These are phyloP conservation scores for Radopholus similis DNA, from an alignment of 1,140 invertebrate genomes.

Conservation along the genomic window DNA sequence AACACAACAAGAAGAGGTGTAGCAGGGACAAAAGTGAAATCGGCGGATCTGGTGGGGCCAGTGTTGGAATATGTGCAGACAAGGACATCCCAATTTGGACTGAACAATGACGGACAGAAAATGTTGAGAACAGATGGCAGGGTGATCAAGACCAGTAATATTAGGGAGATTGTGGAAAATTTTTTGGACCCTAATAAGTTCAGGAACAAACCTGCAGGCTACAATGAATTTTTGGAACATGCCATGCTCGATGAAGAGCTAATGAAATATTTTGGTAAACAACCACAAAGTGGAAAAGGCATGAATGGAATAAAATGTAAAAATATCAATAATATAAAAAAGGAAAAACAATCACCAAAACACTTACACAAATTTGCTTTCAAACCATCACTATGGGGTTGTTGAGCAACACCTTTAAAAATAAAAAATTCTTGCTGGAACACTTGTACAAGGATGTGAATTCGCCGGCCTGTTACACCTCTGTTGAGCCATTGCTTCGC, in stretches of 20 bases:
- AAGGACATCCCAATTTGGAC: not conserved
- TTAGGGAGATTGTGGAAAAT: not conserved
- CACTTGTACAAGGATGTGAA: constrained; percentile 12
- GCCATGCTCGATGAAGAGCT: not conserved
- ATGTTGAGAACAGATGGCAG: not conserved
- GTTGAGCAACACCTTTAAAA: too few species aligned
- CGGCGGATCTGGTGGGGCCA: not conserved
- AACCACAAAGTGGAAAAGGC: not conserved
- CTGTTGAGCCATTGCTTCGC: not conserved
- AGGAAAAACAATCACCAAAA: not conserved
- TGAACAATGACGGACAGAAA: not conserved
- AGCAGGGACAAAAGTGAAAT: not conserved
- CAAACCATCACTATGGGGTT: constrained; percentile 11
- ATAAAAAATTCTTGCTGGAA: not conserved
- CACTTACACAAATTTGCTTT: too few species aligned
- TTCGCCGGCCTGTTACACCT: constrained; percentile 4
- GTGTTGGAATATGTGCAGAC: not conserved
- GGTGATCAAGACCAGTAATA: not conserved
- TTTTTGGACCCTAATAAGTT: not conserved
- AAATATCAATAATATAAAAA: not conserved
- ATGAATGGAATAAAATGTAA: not conserved
- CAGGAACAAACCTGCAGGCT: not conserved
- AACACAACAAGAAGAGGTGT: not conserved
- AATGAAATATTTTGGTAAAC: not conserved
- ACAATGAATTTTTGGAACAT: not conserved